phyloP scores from a whole-genome alignment of 1,140 invertebrate genomes.

The Bacillus rossius region DNA sequence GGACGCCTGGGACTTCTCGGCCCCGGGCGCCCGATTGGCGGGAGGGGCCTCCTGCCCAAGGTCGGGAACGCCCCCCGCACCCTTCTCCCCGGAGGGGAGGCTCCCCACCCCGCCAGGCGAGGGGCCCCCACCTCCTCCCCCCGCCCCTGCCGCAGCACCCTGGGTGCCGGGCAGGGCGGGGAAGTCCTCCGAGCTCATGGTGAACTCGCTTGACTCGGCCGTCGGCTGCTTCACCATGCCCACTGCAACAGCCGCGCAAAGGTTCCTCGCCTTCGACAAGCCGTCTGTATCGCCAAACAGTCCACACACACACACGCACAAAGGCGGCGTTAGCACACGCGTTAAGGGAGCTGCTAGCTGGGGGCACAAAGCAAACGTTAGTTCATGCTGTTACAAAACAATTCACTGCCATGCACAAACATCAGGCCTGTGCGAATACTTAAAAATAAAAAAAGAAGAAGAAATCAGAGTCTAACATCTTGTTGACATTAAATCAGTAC shows the following conservation, averaged over 20 bases:
- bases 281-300: constrained; percentile 6
- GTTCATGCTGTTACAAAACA: not conserved
- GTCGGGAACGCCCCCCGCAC: not conserved
- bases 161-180: constrained; percentile 81
- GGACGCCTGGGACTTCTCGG: constrained; percentile 30
- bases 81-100: constrained; percentile 13
- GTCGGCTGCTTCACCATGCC: constrained; percentile 95
- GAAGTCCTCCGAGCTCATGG: constrained; percentile 98
- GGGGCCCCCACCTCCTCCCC: constrained; percentile 6
- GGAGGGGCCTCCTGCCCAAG: constrained; percentile 11
- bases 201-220: constrained; percentile 89
- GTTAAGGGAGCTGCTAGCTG: not conserved
- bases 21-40: constrained; percentile 17
- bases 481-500: too few relatives aligned
- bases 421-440: too few relatives aligned
- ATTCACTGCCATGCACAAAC: constrained; percentile 8
- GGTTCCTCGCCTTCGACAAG: not conserved
- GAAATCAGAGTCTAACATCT: too few relatives aligned
- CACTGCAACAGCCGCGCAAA: constrained; percentile 49
- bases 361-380: not conserved
- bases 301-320: constrained; percentile 2
- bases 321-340: not conserved
- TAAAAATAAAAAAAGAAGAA: too few relatives aligned
- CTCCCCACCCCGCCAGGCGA: not conserved
- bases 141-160: constrained; percentile 26